These are phyloP conservation scores for Merluccius polli DNA, from an alignment of 2,797 vertebrate species.

Conservation along the genomic window DNA sequence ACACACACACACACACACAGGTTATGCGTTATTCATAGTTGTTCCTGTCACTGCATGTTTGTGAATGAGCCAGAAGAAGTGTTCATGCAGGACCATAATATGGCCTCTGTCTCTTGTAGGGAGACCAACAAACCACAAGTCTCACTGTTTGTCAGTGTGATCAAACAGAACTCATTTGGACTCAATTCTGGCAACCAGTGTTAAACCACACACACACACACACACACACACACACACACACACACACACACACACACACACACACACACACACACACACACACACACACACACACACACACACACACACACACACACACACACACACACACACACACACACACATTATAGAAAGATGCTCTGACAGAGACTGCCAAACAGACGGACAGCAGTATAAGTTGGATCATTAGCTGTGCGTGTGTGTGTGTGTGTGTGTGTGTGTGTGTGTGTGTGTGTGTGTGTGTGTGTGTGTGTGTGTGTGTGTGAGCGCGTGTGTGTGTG, in stretches of 20 bases:
- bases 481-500: not conserved
- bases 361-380: not conserved
- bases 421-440: conserved; percentile 4
- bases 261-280: not conserved
- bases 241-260: not conserved
- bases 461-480: conserved; percentile 3
- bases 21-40: conserved; percentile 1
- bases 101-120: not conserved
- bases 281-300: not conserved
- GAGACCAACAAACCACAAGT: not conserved
- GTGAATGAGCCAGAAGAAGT: not conserved
- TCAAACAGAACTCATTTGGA: not conserved
- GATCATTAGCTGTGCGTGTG: not conserved
- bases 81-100: not conserved
- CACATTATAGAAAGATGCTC: not conserved
- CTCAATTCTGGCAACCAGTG: not conserved
- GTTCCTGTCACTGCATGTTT: not conserved
- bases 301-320: not conserved
- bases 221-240: not conserved
- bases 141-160: not conserved
- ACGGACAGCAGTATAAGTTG: not conserved
- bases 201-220: not conserved
- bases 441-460: conserved; percentile 6
- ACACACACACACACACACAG: not conserved
- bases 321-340: not conserved